A percentile compares a stretch with the other conserved stretches of the same genome.
Evolutionary conservation across 2,888 invertebrate species (phyloP).

Genomic region (Galerucella calmariensis): DNA sequence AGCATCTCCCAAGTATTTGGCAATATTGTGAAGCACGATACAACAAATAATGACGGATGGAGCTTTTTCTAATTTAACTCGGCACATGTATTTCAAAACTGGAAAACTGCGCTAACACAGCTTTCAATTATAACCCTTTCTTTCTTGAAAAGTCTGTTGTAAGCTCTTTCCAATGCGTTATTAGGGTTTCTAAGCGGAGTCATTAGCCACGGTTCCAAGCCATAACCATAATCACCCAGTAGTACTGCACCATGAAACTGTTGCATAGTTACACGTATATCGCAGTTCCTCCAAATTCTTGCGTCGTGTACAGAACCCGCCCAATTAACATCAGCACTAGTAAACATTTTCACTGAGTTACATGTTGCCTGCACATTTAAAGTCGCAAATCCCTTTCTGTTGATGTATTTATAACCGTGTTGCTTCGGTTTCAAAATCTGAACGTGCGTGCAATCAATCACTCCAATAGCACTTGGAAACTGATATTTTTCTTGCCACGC

Average conservation of each 20-base stretch:
- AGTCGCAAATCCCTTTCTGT: no score
- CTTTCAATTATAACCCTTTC: constrained; percentile 25
- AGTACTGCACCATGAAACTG: not conserved
- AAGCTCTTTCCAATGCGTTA: not conserved
- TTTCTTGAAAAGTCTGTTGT: constrained; percentile 6
- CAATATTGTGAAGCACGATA: constrained; percentile 7
- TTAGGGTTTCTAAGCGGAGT: constrained; percentile 4
- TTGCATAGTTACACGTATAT: not conserved
- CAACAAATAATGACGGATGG: constrained; percentile 21
- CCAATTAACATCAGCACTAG: no score
- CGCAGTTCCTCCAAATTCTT: constrained; percentile 2
- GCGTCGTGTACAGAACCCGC: not conserved
- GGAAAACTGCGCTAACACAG: constrained; percentile 34
- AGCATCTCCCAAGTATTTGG: not conserved
- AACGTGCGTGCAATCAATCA: no score
- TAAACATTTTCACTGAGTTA: no score
- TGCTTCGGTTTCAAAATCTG: no score
- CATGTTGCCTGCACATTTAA: no score
- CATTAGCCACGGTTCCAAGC: not conserved
- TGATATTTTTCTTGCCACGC: no score
- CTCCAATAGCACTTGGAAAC: no score
- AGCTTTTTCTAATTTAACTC: constrained; percentile 29
- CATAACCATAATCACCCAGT: constrained; percentile 12
- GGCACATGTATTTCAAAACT: constrained; percentile 30
- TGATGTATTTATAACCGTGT: no score